These are phyloP conservation scores for Neomicropteryx cornuta DNA, from an alignment of 1,140 invertebrate species.

Conservation along the genomic window DNA sequence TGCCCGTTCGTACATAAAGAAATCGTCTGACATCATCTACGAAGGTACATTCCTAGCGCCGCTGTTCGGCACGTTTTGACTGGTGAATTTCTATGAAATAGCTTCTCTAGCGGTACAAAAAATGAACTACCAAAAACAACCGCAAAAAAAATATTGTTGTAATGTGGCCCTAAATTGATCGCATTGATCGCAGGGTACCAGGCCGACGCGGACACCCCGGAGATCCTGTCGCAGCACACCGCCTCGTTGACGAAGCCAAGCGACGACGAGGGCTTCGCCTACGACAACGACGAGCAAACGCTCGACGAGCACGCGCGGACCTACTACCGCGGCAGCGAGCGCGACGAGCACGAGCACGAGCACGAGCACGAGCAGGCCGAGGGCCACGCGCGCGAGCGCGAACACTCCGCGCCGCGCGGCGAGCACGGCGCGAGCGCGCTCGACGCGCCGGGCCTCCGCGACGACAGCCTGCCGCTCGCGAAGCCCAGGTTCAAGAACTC, in stretches of 20 bases:
- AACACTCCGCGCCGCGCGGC: conserved; percentile 25
- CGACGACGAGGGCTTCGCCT: conserved; percentile 24
- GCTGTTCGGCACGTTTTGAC: not conserved
- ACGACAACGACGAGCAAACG: conserved; percentile 24
- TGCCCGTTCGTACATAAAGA: no score
- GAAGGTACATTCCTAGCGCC: not conserved
- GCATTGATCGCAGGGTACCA: conserved; percentile 27
- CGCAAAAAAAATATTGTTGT: not conserved
- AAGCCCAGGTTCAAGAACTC: conserved; percentile 35
- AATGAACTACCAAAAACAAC: no score
- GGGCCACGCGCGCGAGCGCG: conserved; percentile 24
- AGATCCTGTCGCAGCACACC: conserved; percentile 24
- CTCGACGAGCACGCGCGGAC: conserved; percentile 16
- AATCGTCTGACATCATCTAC: no score
- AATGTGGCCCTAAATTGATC: not conserved
- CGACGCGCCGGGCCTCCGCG: no score
- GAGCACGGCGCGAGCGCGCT: conserved; percentile 25
- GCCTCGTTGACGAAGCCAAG: conserved; percentile 13
- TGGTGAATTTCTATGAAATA: not conserved
- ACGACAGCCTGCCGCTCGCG: no score
- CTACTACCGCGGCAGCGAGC: conserved; percentile 20
- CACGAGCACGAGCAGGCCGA: conserved; percentile 29
- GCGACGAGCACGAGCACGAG: conserved; percentile 27
- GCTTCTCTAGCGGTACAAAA: no score
- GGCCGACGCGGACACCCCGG: conserved; percentile 26